Evolutionary conservation across 2,113 vertebrate genomes (phyloP), one percentile per base, ranked within the genome.

Genomic region (Reinhardtius hippoglossoides): DNA sequence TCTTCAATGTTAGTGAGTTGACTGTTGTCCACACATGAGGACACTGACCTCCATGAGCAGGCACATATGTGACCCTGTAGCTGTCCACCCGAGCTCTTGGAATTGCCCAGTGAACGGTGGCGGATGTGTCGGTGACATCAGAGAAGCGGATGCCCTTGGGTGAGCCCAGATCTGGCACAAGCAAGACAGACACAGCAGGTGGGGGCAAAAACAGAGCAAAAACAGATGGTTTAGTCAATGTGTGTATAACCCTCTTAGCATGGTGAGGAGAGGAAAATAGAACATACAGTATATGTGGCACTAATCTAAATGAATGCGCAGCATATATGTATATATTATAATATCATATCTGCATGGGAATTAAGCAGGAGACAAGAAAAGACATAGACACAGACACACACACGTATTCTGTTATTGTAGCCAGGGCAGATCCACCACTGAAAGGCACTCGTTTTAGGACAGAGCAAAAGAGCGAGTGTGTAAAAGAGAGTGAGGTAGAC

Each of bases 131-230:
- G 0, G 96, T 98, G 86, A 99, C 95, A 63, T 99, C 97, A 3
- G 96, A 96, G 93, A 99, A 98, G 4, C 91, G 88, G 62, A 99
- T 94, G 60, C 95, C 96, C 82, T 95, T 96, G 1, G 96, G 97
- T 71, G 95, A 89, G 26, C 96, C 96, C 87, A 99, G 87, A 26
- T 92, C 97, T 99, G 92, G 13, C 23, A 52, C 18, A 54, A 26
- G 70, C 6, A 0, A 46, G 57, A 87, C 27, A 87, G 37, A 81
- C 16, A 74, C 50, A 63, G 62, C 21, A 67, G 68, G 42, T 67
- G 54, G 82, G 73, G 46, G 31, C 37, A 81, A 64, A 78, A 55
- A 74, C 1, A 83, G 15, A 63, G 3, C 75, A 37, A 54, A 58
- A 27, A 23, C 21, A 65, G n/a, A 59, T 58, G 60, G 55, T 54